phyloP scores from a whole-genome alignment of 2,797 vertebrate genomes.

The Tachyglossus aculeatus region DNA sequence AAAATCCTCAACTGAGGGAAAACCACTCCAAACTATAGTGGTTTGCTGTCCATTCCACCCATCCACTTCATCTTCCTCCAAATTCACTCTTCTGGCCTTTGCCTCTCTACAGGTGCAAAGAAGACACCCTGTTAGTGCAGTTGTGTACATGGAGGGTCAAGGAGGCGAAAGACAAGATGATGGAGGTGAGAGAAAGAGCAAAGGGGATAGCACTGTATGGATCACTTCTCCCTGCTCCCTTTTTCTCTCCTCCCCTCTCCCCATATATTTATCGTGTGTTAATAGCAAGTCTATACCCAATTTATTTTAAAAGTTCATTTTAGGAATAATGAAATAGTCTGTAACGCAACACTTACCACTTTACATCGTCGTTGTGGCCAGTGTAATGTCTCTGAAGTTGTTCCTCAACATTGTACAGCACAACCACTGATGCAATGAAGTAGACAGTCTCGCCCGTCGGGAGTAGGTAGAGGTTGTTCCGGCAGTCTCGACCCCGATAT shows the following conservation, averaged over 20 bases:
- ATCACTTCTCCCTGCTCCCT: background rate
- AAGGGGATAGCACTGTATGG: background rate
- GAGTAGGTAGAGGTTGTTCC: slow-evolving; percentile 94
- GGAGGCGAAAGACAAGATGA: background rate
- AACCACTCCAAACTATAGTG: too few species aligned
- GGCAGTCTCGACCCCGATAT: slow-evolving; percentile 95
- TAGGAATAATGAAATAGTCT: background rate
- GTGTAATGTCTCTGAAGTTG: slow-evolving; percentile 95
- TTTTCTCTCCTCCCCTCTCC: background rate
- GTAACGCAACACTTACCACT: slow-evolving; percentile 85
- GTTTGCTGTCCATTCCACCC: too few species aligned
- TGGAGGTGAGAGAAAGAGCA: fast-evolving
- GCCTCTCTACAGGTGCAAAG: background rate
- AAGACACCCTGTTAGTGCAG: background rate
- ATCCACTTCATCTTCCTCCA: too few species aligned
- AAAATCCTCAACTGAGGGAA: too few species aligned
- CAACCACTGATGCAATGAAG: slow-evolving; percentile 97
- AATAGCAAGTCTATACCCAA: background rate
- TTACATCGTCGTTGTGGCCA: slow-evolving; percentile 95
- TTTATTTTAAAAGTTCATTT: background rate
- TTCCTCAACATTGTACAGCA: slow-evolving; percentile 95
- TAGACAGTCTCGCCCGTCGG: slow-evolving; percentile 98
- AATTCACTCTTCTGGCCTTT: too few species aligned
- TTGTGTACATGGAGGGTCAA: too few species aligned
- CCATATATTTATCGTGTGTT: background rate